phyloP scores from a whole-genome alignment of 2,113 vertebrate species.

The Columbina picui region DNA sequence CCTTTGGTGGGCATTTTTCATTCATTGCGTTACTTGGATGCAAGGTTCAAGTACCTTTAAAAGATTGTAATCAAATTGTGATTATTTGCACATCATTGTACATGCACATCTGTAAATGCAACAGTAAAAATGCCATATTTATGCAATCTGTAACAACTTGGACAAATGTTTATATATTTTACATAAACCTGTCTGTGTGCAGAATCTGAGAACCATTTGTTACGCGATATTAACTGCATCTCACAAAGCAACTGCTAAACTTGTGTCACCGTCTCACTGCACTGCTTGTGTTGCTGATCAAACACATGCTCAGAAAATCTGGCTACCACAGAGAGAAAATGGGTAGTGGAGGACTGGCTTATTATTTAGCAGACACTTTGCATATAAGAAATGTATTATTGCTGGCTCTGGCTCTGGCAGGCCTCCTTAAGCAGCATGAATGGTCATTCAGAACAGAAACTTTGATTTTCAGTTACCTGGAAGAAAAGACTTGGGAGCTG shows the following conservation, averaged over 20 bases:
- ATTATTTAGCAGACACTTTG: background rate
- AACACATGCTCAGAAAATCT: background rate
- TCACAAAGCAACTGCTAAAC: background rate
- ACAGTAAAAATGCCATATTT: slow-evolving; percentile 79
- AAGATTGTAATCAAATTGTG: slow-evolving; percentile 77
- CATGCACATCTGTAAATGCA: slow-evolving; percentile 80
- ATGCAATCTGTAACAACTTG: slow-evolving; percentile 78
- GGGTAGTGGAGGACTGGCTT: rapidly evolving
- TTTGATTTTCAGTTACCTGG: background rate
- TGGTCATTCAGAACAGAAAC: background rate
- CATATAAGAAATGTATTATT: rapidly evolving
- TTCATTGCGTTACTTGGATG: slow-evolving; percentile 69
- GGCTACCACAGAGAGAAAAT: background rate
- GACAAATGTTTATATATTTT: slow-evolving; percentile 82
- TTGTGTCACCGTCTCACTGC: background rate
- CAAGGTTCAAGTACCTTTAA: slow-evolving; percentile 62
- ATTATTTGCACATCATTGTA: slow-evolving; percentile 79
- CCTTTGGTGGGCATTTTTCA: slow-evolving; percentile 72
- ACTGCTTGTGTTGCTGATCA: background rate
- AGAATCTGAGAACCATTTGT: slow-evolving; percentile 67
- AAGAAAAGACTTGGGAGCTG: background rate
- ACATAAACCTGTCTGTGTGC: slow-evolving; percentile 80
- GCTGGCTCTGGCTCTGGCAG: background rate
- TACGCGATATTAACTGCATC: background rate
- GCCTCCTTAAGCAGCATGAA: background rate